These are phyloP conservation scores for Glandiceps talaboti DNA, from an alignment of 53 echinoderm and acorn worm genomes.

Conservation along the genomic window DNA sequence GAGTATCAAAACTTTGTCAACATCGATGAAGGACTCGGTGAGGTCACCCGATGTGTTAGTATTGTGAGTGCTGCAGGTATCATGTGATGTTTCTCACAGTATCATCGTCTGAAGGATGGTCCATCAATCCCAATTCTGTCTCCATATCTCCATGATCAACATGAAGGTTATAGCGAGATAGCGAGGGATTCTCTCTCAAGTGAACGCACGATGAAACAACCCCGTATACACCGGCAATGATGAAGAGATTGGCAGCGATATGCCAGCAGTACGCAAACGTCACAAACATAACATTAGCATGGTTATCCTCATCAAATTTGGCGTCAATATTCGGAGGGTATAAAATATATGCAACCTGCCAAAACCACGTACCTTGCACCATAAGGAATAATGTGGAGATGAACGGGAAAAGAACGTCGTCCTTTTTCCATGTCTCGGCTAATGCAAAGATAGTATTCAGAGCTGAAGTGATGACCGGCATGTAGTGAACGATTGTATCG, in stretches of 20 bases:
- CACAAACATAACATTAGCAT: neutral
- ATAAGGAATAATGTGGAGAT: slow-evolving; percentile 26
- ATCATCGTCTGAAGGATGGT: neutral
- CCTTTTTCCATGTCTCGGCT: slow-evolving; percentile 12
- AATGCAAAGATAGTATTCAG: neutral
- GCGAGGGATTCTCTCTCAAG: neutral
- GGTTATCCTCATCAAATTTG: neutral
- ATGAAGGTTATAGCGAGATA: neutral
- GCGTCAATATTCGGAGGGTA: neutral
- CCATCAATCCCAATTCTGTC: neutral
- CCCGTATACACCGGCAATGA: slow-evolving; percentile 57
- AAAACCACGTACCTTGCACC: neutral
- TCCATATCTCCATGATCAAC: neutral
- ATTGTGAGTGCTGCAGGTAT: too few relatives aligned
- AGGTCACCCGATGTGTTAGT: too few relatives aligned
- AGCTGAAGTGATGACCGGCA: neutral
- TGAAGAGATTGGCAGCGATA: slow-evolving; percentile 48
- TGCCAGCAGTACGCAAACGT: slow-evolving; percentile 64
- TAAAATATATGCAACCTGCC: neutral
- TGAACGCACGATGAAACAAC: slow-evolving; percentile 19
- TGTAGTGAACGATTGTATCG: neutral
- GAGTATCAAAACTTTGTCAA: too few relatives aligned
- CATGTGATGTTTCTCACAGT: too few relatives aligned
- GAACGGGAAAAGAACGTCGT: slow-evolving; percentile 39
- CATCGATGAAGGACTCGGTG: too few relatives aligned